Base-by-base conservation (phyloP, 2,113 vertebrate species). In the Rhinopithecus roxellana region DNA sequence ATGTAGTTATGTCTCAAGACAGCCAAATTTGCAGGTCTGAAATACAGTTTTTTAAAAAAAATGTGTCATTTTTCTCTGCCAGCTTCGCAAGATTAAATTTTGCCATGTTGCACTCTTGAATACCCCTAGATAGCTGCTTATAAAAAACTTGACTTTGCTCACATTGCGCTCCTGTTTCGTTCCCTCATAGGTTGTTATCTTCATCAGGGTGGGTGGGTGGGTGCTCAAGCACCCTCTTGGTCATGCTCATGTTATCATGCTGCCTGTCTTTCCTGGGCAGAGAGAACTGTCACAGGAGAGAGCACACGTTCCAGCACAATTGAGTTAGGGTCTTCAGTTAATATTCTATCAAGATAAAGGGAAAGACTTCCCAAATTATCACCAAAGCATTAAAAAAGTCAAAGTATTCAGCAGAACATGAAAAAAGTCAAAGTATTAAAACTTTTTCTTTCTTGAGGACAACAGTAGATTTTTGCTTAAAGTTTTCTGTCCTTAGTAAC, bases 401-500 rank as follows among this genome's bases (percentile, higher is more conserved):
- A 57, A 38, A 74, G 13, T 55, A 17, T 93, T 38, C n/a, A 84
- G 9, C 16, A 52, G 27, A 67, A 64, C 45, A 45, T 81, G 1
- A 61, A 40, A 91, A 86, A 64, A 22, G 18, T 40, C 35, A 67
- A 45, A 75, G 13, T 45, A 12, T 90, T 95, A 40, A 80, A 75
- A 35, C 23, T 84, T 90, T 84, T 86, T 40, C 43, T 81, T 74
- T 22, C 35, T 89, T n/a, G 48, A 69, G 40, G 27, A 93, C 81
- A 27, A 52, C 61, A 78, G 6, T 72, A 30, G 30, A 13, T 78
- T 90, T 94, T 86, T 93, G 75, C 25, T 6, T 8, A 27, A 82
- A 67, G 30, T 89, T 92, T 95, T 93, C 38, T 70, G n/a, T 80
- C n/a, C 13, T 87, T 78, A 96, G 38, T 90, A 87, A 35, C 16